A percentile compares a stretch with the other conserved stretches of the same genome.
Evolutionary conservation across 2,797 vertebrate species (phyloP).

Genomic region (Macropus fuliginosus): DNA sequence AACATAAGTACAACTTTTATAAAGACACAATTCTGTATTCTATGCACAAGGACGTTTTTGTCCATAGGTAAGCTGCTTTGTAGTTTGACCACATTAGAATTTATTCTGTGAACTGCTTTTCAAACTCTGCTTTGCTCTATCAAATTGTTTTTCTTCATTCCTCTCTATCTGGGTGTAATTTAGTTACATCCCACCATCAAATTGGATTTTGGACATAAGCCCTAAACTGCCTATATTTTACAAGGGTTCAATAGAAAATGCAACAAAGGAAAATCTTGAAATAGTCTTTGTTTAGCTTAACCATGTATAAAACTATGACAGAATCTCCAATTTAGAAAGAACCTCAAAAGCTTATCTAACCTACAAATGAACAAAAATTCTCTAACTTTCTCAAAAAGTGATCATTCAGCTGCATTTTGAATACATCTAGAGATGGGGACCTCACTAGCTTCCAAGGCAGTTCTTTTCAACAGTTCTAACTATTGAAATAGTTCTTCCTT

Average conservation of each 20-base stretch:
- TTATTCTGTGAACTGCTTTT: neutral
- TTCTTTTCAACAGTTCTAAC: neutral
- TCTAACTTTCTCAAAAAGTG: neutral
- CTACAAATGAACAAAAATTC: neutral
- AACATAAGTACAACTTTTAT: neutral
- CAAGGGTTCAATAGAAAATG: neutral
- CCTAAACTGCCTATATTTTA: slow-evolving; percentile 44
- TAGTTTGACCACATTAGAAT: neutral
- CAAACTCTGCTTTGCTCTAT: neutral
- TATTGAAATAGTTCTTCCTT: neutral
- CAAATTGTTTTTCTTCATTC: neutral
- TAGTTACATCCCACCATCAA: slow-evolving; percentile 18
- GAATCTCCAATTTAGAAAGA: neutral
- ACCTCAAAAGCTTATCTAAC: neutral
- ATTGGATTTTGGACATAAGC: slow-evolving; percentile 48
- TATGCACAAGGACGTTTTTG: neutral
- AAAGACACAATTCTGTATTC: neutral
- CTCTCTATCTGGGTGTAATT: neutral
- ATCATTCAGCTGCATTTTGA: neutral
- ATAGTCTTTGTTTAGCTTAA: neutral
- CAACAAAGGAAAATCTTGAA: slow-evolving; percentile 32
- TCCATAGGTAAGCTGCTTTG: neutral
- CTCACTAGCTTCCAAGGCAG: neutral
- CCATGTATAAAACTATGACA: neutral
- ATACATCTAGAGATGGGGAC: neutral